Evolutionary conservation across 1,140 invertebrate species (phyloP), one percentile per base, ranked within the genome.

Genomic region (Dryas iulia): DNA sequence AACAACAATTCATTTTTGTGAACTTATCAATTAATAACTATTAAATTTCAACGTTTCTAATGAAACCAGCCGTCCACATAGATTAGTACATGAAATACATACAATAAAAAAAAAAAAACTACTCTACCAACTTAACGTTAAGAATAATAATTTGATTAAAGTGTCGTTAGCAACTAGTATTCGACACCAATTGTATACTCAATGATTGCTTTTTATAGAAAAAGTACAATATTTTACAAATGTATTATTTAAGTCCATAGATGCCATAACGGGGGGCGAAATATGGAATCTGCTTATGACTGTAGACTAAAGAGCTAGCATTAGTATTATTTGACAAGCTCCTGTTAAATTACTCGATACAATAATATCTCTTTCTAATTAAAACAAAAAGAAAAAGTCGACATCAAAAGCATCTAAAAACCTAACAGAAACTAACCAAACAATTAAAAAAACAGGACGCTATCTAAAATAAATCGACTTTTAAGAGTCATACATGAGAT

Each of bases 191-290:
- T n/a, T 47, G 21, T 47, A 47, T 18, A 21, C 8, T 47, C 39
- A 47, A 47, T 47, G 39, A 47, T 47, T 39, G 35, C 6, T 39
- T 14, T n/a, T 47, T 0, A 47, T 47, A 47, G 39, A 47, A 47
- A 35, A 47, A 47, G 39, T 18, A 21, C 18, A 47, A n/a, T 47
- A 47, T 47, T 47, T 47, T 47, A 47, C 39, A 47, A 47, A 47
- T 47, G 6, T 47, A 21, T 47, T 21, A 21, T 18, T 47, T 21
- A 47, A 47, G 18, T 18, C 14, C 35, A 21, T 47, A 47, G 7
- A 21, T 47, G 14, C 39, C 14, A 18, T 30, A 39, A 14, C 0
- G 3, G 39, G 14, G 11, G 33, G 14, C 33, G 3, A 14, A 35
- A 35, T 14, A 35, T 47, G 39, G 39, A 47, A 47, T 21, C 14